Base-by-base conservation (phyloP, 2,113 vertebrate genomes). In the Tyto alba region DNA sequence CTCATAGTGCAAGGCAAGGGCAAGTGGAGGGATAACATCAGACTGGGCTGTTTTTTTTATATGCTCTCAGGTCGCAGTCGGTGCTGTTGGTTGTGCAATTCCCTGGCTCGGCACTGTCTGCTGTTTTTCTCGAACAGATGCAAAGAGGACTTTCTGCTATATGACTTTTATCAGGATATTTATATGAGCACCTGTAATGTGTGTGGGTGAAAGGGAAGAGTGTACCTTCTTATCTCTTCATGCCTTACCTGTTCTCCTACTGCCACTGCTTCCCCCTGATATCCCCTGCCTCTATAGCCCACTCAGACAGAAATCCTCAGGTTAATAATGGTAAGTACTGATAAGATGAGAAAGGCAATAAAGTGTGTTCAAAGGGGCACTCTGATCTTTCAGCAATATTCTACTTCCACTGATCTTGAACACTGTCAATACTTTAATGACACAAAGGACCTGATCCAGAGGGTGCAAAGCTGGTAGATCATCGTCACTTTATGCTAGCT, bases 281-380 rank as follows among this genome's bases (percentile, higher is more conserved):
- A 82, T 87, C 71, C 63, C n/a, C n/a, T 56, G 57, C 62, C 84
- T 64, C 72, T 60, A 11, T 2, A 81, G 93, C 83, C 83, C 90
- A 87, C 84, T 93, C 84, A 73, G 77, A 94, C 73, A 90, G 53
- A 96, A 95, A 93, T 89, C 84, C 92, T 76, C 80, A 69, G 94
- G 94, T 96, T 96, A 96, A 96, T 96, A 96, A 96, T 63, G 81
- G n/a, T 48, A 93, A 95, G 81, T 91, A 83, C 94, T 91, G 96
- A 95, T 95, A 95, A 96, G 94, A 92, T 73, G 83, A 55, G 89
- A 87, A 96, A 96, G 92, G 91, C 90, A 96, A 96, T 97, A 96
- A 96, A 91, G 50, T 74, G 29, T 92, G 89, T 76, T 95, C 91
- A 76, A 91, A 95, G 53, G 77, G 89, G 55, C 74, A 45, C 77